Conservation (phyloP, 2,888 invertebrate species). For the Hydrotaea cyrtoneurina region DNA sequence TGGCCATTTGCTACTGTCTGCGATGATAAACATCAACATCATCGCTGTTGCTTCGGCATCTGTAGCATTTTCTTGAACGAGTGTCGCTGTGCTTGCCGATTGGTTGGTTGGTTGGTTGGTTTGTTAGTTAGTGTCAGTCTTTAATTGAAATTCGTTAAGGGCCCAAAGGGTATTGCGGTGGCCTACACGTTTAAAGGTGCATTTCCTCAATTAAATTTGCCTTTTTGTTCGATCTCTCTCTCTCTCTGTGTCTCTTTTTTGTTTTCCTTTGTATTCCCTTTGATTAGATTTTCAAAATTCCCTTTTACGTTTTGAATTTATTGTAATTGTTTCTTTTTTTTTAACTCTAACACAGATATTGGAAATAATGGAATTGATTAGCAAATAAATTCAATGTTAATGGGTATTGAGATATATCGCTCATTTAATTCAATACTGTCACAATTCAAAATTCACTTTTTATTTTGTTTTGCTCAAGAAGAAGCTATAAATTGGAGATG, state of each 20-base stretch:
- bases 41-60: neutral
- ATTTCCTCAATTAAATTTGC: constrained; percentile 58
- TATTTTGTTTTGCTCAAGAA: too few relatives aligned
- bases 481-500: too few relatives aligned
- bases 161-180: constrained; percentile 55
- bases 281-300: constrained; percentile 20
- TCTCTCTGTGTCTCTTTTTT: too few relatives aligned
- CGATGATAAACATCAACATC: neutral
- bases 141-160: constrained; percentile 60
- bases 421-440: too few relatives aligned
- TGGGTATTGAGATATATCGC: too few relatives aligned
- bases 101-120: neutral
- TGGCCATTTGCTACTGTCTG: neutral
- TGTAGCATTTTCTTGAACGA: constrained; percentile 11
- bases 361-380: neutral
- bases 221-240: neutral
- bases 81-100: constrained; percentile 44
- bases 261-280: too few relatives aligned
- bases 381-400: neutral
- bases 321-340: neutral
- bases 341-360: neutral
- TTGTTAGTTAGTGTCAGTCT: constrained; percentile 3
- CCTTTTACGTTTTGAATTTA: neutral
- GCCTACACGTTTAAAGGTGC: constrained; percentile 63
- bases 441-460: too few relatives aligned